These are phyloP conservation scores for Eupithecia centaureata DNA, from an alignment of 2,888 invertebrate species.

Conservation along the genomic window DNA sequence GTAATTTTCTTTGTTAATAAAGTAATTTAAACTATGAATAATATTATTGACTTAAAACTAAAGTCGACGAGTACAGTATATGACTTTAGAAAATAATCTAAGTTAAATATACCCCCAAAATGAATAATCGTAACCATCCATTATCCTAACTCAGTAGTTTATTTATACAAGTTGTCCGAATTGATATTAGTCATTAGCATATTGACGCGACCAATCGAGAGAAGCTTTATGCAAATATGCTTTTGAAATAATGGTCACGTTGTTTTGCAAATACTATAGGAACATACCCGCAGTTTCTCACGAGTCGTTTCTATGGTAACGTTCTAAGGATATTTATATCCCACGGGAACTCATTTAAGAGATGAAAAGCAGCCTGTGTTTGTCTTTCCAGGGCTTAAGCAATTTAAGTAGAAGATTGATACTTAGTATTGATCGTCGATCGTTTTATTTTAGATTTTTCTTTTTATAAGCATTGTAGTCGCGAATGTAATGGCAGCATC, in stretches of 20 bases:
- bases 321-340: too few species aligned
- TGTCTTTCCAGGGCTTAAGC: too few species aligned
- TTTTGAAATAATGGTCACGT: background rate
- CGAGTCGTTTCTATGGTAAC: too few species aligned
- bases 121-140: too few species aligned
- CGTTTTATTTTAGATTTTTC: background rate
- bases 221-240: constrained; percentile 8
- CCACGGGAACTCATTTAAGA: too few species aligned
- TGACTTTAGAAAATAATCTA: background rate
- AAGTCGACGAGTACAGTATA: too few species aligned
- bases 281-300: too few species aligned
- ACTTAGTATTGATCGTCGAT: background rate
- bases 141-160: constrained; percentile 26
- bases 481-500: constrained; percentile 5
- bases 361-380: too few species aligned
- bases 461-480: background rate
- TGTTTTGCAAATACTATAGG: background rate
- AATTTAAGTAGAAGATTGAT: too few species aligned
- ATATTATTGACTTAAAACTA: too few species aligned
- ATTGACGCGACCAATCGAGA: constrained; percentile 24
- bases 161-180: constrained; percentile 37
- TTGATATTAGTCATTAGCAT: constrained; percentile 39
- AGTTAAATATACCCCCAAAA: constrained; percentile 10
- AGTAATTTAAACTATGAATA: too few species aligned
- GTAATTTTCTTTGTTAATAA: too few species aligned